Conservation (phyloP, 2,113 vertebrate genomes). For the Piaya cayana region DNA sequence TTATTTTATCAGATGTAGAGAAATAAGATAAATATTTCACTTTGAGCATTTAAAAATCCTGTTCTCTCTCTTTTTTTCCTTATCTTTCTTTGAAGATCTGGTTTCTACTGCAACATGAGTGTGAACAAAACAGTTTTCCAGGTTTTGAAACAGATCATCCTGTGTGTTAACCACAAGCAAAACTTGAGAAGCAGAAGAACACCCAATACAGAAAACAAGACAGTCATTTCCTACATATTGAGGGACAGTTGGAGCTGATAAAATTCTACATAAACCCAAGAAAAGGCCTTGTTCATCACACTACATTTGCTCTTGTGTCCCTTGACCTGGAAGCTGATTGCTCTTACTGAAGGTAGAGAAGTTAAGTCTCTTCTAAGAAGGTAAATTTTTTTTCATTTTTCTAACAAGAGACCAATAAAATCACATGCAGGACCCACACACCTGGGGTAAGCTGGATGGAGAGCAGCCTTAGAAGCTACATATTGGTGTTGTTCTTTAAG, state of each 20-base stretch:
- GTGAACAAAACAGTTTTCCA: not conserved
- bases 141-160: not conserved
- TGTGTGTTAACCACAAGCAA: not conserved
- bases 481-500: too few species aligned
- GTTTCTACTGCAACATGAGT: not conserved
- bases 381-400: not conserved
- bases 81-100: not conserved
- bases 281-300: not conserved
- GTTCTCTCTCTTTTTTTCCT: not conserved
- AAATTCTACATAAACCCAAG: not conserved
- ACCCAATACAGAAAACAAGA: not conserved
- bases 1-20: not conserved
- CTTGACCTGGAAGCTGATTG: not conserved
- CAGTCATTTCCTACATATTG: not conserved
- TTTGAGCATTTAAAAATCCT: not conserved
- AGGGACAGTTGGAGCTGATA: not conserved
- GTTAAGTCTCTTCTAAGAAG: not conserved
- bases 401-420: not conserved
- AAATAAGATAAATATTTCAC: not conserved
- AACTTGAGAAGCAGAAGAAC: not conserved
- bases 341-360: not conserved
- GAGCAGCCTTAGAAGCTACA: not conserved
- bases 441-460: not conserved
- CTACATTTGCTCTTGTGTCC: not conserved
- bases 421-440: not conserved